phyloP scores from a whole-genome alignment of 1,140 invertebrate genomes.

The Choristoneura fumiferana region DNA sequence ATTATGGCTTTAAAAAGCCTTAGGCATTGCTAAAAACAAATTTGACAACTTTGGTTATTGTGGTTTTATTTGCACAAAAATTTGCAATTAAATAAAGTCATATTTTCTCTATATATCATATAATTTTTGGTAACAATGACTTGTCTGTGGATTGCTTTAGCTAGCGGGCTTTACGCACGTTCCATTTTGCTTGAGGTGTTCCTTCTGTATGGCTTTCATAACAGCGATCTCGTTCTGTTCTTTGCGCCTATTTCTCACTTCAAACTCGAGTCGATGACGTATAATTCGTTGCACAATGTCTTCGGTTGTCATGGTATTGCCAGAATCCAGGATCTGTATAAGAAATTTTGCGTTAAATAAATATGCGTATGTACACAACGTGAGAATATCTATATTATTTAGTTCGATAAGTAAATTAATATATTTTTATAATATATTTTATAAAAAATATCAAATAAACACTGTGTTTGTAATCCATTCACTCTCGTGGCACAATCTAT shows the following conservation, averaged over 20 bases:
- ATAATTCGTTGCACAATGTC: conserved; percentile 98
- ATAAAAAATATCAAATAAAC: too few species aligned
- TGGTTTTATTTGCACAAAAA: background rate
- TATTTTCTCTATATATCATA: background rate
- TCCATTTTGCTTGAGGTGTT: conserved; percentile 48
- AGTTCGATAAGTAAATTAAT: too few species aligned
- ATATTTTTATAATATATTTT: too few species aligned
- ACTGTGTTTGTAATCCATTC: too few species aligned
- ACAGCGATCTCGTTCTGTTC: conserved; percentile 84
- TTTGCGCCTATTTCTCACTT: conserved; percentile 92
- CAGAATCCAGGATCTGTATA: conserved; percentile 82
- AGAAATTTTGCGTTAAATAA: too few species aligned
- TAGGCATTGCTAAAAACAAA: background rate
- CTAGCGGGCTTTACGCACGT: conserved; percentile 36
- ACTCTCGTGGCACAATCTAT: too few species aligned
- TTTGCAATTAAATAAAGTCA: background rate
- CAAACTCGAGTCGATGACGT: conserved; percentile 92
- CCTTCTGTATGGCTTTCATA: conserved; percentile 49
- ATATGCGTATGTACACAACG: too few species aligned
- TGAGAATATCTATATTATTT: too few species aligned
- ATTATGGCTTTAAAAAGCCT: too few species aligned
- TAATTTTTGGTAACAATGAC: conserved; percentile 1
- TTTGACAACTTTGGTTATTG: too few species aligned
- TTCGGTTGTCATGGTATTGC: conserved; percentile 96
- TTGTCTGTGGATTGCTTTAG: background rate